These are phyloP conservation scores for Poecilia gillii DNA, from an alignment of 2,797 vertebrate genomes.

Conservation along the genomic window DNA sequence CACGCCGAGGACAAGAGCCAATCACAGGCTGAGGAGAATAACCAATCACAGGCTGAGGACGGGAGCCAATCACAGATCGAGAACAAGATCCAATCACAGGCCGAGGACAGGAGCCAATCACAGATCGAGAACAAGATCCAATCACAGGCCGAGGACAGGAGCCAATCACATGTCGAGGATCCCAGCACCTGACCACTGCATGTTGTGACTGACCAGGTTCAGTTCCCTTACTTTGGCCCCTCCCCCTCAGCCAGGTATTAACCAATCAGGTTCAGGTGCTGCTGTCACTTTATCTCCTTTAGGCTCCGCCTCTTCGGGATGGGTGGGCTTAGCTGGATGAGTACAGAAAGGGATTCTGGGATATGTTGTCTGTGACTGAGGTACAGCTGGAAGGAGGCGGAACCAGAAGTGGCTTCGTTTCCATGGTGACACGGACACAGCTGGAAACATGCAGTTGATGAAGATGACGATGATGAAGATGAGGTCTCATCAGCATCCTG, in stretches of 20 bases:
- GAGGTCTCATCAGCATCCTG: background rate
- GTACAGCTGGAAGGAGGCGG: background rate
- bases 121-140: background rate
- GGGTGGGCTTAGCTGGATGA: background rate
- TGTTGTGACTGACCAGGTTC: background rate
- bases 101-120: constrained; percentile 19
- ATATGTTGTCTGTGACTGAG: background rate
- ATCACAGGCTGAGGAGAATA: background rate
- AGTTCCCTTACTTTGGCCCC: background rate
- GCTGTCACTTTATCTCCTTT: constrained; percentile 5
- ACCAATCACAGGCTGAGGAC: constrained; percentile 53
- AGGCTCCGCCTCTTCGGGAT: background rate
- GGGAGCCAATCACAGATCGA: constrained; percentile 51
- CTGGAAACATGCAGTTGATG: background rate
- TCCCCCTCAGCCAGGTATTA: background rate
- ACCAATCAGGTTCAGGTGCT: constrained; percentile 7
- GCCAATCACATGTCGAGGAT: constrained; percentile 19
- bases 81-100: constrained; percentile 18
- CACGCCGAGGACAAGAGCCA: constrained; percentile 74
- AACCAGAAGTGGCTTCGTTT: background rate
- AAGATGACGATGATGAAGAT: background rate
- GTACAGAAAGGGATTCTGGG: constrained; percentile 12
- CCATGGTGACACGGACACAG: background rate
- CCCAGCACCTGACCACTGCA: constrained; percentile 20
- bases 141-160: constrained; percentile 54